Evolutionary conservation across 2,888 invertebrate genomes (phyloP).

Genomic region (Micoletzkya japonica): DNA sequence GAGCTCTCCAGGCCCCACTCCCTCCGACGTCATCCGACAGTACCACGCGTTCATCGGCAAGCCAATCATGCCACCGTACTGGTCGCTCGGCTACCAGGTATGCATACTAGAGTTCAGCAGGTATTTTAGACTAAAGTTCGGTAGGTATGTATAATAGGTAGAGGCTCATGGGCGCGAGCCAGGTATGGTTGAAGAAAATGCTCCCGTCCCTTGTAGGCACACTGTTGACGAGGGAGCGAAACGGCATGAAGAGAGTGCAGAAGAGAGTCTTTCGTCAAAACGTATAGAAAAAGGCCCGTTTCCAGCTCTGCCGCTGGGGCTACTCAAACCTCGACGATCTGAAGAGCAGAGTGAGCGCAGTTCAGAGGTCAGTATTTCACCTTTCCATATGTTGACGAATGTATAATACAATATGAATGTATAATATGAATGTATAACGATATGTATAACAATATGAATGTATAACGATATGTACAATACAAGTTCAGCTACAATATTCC

Average conservation of each 20-base stretch:
- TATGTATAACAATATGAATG: no score
- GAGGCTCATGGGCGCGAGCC: no score
- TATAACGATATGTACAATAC: no score
- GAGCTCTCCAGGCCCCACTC: constrained; percentile 52
- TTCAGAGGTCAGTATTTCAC: no score
- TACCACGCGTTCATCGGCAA: constrained; percentile 56
- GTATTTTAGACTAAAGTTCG: neutral
- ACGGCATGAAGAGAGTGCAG: neutral
- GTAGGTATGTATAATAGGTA: no score
- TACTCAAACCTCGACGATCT: constrained; percentile 50
- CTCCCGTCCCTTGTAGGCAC: no score
- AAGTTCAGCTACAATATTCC: constrained; percentile 48
- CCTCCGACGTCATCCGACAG: constrained; percentile 64
- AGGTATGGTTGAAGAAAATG: no score
- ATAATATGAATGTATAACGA: no score
- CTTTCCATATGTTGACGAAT: no score
- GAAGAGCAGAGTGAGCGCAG: constrained; percentile 42
- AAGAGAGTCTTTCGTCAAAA: neutral
- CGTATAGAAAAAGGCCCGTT: neutral
- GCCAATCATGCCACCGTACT: constrained; percentile 62
- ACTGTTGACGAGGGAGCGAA: neutral
- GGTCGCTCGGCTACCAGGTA: constrained; percentile 61
- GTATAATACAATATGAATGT: no score
- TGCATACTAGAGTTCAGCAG: neutral
- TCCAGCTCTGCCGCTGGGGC: constrained; percentile 51